phyloP scores from a whole-genome alignment of 2,888 invertebrate genomes.

The Panzeria rudis region DNA sequence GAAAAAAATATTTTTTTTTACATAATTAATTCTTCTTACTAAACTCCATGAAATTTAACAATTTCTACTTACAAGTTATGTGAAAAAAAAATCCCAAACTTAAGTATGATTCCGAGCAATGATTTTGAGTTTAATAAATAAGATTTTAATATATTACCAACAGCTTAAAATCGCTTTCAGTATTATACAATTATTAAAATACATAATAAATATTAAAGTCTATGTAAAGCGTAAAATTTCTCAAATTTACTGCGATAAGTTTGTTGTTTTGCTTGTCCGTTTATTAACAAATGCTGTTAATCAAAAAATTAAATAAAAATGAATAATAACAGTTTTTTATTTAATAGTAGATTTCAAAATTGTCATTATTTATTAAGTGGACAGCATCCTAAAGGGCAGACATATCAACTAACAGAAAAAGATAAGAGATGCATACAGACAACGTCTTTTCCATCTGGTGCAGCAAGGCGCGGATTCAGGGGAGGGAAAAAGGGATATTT shows the following conservation, averaged over 20 bases:
- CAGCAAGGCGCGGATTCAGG: no score
- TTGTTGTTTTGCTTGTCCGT: background rate
- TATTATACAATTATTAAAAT: slow-evolving; percentile 2
- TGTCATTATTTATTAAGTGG: slow-evolving; percentile 42
- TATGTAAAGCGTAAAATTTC: slow-evolving; percentile 15
- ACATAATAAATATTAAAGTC: background rate
- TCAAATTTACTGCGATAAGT: slow-evolving; percentile 12
- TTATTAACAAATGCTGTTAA: slow-evolving; percentile 38
- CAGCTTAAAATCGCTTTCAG: background rate
- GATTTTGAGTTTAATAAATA: no score
- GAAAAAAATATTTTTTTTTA: no score
- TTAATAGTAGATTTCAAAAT: slow-evolving; percentile 26
- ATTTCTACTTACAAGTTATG: no score
- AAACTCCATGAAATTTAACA: no score
- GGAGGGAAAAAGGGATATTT: no score
- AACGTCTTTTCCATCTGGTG: no score
- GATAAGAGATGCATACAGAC: background rate
- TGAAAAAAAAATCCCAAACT: no score
- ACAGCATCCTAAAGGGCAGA: background rate
- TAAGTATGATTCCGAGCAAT: no score
- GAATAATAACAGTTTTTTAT: slow-evolving; percentile 8
- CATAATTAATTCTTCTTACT: no score
- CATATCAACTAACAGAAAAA: background rate
- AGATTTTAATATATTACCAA: slow-evolving; percentile 10
- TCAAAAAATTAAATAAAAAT: slow-evolving; percentile 38